These are phyloP conservation scores for Pluvianellus socialis DNA, from an alignment of 2,113 vertebrate species.

Conservation along the genomic window DNA sequence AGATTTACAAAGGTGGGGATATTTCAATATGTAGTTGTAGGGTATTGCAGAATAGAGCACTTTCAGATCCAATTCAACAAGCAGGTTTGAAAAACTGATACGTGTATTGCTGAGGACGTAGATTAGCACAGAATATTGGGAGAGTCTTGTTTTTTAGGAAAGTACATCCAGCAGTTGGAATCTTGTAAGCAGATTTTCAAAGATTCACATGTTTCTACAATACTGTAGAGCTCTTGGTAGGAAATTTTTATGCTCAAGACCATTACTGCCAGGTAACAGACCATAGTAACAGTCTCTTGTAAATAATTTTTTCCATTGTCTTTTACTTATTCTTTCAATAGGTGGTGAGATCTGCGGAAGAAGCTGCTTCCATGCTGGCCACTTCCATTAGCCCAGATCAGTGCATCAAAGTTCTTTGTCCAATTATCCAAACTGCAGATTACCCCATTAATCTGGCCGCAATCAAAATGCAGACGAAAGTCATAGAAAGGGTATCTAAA, in stretches of 20 bases:
- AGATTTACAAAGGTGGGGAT: neutral
- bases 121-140: neutral
- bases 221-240: neutral
- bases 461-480: slow-evolving; percentile 98
- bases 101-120: fast-evolving
- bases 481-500: slow-evolving; percentile 89
- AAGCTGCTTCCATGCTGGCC: slow-evolving; percentile 90
- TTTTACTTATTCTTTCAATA: slow-evolving; percentile 49
- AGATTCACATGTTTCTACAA: neutral
- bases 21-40: neutral
- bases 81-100: neutral
- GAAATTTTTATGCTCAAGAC: neutral
- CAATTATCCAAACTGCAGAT: slow-evolving; percentile 95
- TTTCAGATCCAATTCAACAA: neutral
- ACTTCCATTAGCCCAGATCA: slow-evolving; percentile 94
- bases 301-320: neutral
- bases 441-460: slow-evolving; percentile 96
- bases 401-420: slow-evolving; percentile 95
- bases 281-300: neutral
- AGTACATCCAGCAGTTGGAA: neutral
- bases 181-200: neutral
- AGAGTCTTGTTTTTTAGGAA: neutral
- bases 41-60: neutral
- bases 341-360: slow-evolving; percentile 94
- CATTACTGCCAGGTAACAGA: neutral